These are phyloP conservation scores for Rousettus madagascariensis DNA, from an alignment of 2,797 vertebrate genomes.

Conservation along the genomic window DNA sequence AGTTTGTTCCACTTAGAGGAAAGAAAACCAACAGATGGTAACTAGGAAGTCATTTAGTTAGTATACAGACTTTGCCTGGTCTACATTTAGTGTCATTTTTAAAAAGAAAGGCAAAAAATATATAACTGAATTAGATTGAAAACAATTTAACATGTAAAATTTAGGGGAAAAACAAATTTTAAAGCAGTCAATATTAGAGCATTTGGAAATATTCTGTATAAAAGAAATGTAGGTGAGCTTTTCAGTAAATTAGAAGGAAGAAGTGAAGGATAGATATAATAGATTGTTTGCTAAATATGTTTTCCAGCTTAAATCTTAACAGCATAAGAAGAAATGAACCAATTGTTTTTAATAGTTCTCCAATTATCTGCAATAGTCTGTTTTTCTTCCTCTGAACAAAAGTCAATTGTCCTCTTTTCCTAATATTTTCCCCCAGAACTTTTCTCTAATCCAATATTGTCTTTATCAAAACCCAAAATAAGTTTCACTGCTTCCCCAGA, in stretches of 20 bases:
- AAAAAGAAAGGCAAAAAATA: slow-evolving; percentile 34
- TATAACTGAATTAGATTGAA: background rate
- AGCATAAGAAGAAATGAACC: background rate
- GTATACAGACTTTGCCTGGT: background rate
- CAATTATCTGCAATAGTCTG: background rate
- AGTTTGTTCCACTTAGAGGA: slow-evolving; percentile 22
- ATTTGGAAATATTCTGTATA: background rate
- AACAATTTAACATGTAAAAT: background rate
- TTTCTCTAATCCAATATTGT: background rate
- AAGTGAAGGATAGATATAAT: background rate
- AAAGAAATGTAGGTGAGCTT: background rate
- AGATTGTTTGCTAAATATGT: background rate
- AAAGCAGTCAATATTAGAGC: background rate
- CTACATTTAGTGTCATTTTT: background rate
- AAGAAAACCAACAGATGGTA: background rate
- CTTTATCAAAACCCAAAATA: slow-evolving; percentile 21
- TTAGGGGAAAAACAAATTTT: background rate
- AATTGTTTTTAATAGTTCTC: background rate
- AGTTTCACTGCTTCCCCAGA: background rate
- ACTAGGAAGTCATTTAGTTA: background rate
- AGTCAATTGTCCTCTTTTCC: background rate
- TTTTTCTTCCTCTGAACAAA: background rate
- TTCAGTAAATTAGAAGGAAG: background rate
- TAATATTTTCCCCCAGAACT: background rate
- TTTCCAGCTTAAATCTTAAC: background rate